Evolutionary conservation across 2,888 invertebrate species (phyloP), one percentile per base, ranked within the genome.

Genomic region (Muschampia plurimacula): DNA sequence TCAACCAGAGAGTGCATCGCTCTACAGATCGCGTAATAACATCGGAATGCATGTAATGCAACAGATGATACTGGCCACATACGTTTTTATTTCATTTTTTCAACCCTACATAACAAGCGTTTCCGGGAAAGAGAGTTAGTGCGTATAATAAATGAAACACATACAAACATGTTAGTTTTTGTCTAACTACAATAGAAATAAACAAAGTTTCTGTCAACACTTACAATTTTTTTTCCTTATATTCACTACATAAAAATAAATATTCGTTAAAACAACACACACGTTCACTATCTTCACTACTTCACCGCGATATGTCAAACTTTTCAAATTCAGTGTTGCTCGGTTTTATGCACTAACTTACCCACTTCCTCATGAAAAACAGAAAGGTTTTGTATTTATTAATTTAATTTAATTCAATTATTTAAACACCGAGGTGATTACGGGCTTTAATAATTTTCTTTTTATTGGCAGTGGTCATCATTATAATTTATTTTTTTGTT

Each of bases 281-380:
- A 92, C 93, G 93, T 90, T 89, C 92, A 92, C 92, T 88, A 74
- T 79, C 82, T 80, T 82, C 89, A 91, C 91, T 78, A 91, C n/a
- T 60, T 60, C 59, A 90, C 89, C 85, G 87, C 85, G 85, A 88
- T 90, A n/a, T 66, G 65, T 65, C 90, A 90, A 60, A 60, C 59
- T 84, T 82, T 78, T 82, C 77, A 79, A 78, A 68, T 67, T 73
- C 75, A 73, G 87, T 89, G 91, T 90, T 89, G 88, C 91, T 60
- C 22, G 36, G 13, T 66, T 44, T 66, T 52, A 13, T 36, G 22
- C 15, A 52, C 36, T 22, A 10, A 8, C 52, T 52, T 10, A 52
- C 52, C 65, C 65, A 36, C 52, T 4, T 22, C 6, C 36, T 36
- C 13, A 5, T 28, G 0, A 28, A n/a, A 22, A 22, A 5, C 5